phyloP scores from a whole-genome alignment of 2,113 vertebrate species.

The Phoenicopterus ruber region DNA sequence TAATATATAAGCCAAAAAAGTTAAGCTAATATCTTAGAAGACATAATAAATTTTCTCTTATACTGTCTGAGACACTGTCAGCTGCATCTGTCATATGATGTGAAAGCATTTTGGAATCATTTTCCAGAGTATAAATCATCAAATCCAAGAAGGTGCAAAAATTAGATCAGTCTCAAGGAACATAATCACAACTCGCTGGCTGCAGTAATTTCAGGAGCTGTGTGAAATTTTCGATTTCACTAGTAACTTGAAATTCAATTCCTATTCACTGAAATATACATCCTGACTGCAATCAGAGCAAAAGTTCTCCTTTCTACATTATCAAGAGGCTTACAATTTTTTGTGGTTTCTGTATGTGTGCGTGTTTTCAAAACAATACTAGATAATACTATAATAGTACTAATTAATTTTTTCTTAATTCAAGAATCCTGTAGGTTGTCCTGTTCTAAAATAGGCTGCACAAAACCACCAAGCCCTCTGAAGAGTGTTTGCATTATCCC shows the following conservation, averaged over 20 bases:
- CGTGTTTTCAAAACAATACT: background rate
- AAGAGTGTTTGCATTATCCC: background rate
- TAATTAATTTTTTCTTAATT: background rate
- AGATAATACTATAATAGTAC: background rate
- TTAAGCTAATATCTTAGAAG: background rate
- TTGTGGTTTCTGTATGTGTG: background rate
- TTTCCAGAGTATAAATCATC: background rate
- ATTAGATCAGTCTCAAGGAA: background rate
- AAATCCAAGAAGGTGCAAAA: constrained; percentile 23
- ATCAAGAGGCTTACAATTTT: background rate
- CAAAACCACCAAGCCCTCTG: background rate
- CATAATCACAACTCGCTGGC: background rate
- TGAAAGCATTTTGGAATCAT: background rate
- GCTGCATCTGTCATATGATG: background rate
- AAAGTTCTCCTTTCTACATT: background rate
- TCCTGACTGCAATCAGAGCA: background rate
- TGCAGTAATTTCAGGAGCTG: background rate
- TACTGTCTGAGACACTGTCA: background rate
- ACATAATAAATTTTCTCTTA: background rate
- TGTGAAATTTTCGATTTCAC: background rate
- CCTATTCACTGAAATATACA: background rate
- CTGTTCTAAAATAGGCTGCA: background rate
- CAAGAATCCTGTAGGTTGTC: background rate
- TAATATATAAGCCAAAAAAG: background rate
- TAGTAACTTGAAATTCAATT: background rate